phyloP scores from a whole-genome alignment of 2,797 vertebrate species.

The Xiphophorus birchmanni region DNA sequence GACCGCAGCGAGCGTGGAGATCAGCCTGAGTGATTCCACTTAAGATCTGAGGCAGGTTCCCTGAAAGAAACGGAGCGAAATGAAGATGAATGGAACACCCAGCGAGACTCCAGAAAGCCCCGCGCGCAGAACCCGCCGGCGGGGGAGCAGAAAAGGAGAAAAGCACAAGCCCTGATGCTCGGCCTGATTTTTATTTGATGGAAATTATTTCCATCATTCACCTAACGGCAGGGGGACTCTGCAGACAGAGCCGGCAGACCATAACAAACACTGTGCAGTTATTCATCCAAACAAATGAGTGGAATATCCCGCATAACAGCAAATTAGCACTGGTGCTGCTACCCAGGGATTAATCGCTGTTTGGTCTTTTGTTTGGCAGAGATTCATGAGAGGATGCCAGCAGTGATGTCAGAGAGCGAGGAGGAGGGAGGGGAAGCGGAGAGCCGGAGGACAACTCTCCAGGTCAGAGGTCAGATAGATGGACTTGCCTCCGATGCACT shows the following conservation, averaged over 20 bases:
- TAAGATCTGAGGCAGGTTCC: conserved; percentile 44
- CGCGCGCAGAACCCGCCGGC: conserved; percentile 3
- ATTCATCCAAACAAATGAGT: conserved; percentile 65
- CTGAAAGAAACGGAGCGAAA: conserved; percentile 22
- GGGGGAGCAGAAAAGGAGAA: background rate
- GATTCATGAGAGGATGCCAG: conserved; percentile 42
- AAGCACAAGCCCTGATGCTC: conserved; percentile 31
- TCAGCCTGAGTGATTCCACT: conserved; percentile 47
- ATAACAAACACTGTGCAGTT: conserved; percentile 60
- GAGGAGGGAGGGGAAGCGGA: background rate
- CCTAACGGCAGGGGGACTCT: conserved; percentile 56
- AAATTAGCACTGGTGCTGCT: conserved; percentile 60
- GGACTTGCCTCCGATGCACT: conserved; percentile 46
- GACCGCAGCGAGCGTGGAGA: conserved; percentile 31
- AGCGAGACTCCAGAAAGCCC: conserved; percentile 31
- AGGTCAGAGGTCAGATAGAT: conserved; percentile 59
- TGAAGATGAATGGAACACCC: conserved; percentile 39
- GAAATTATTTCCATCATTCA: conserved; percentile 64
- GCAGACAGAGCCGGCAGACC: conserved; percentile 55
- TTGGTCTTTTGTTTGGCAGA: conserved; percentile 53
- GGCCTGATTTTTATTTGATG: conserved; percentile 58
- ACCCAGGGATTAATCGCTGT: conserved; percentile 46
- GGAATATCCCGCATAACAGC: conserved; percentile 56
- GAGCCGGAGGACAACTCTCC: conserved; percentile 39
- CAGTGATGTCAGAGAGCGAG: conserved; percentile 12